These are phyloP conservation scores for Pyrrhosoma nymphula DNA, from an alignment of 2,888 invertebrate genomes.

Conservation along the genomic window DNA sequence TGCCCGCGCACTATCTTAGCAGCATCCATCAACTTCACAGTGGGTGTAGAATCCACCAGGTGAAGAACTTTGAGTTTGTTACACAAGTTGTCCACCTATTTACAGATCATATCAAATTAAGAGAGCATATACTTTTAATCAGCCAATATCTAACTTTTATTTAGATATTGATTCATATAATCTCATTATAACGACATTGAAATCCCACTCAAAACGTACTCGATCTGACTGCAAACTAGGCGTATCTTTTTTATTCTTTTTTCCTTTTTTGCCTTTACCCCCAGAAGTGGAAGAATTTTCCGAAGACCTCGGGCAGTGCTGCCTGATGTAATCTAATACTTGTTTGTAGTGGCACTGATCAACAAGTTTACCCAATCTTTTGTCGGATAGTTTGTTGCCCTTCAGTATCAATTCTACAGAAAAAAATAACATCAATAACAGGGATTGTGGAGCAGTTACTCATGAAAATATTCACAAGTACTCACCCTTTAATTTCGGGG, in stretches of 20 bases:
- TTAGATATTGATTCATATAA: neutral
- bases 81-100: constrained; percentile 71
- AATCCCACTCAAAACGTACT: constrained; percentile 70
- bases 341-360: constrained; percentile 88
- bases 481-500: constrained; percentile 86
- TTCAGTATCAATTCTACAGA: constrained; percentile 85
- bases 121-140: neutral
- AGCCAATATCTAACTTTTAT: neutral
- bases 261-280: constrained; percentile 76
- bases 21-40: constrained; percentile 79
- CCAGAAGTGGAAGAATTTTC: constrained; percentile 73
- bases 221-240: constrained; percentile 71
- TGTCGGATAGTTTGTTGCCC: constrained; percentile 87
- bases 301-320: constrained; percentile 79
- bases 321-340: constrained; percentile 87
- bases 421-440: constrained; percentile 48
- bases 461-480: neutral
- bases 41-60: constrained; percentile 79
- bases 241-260: constrained; percentile 74
- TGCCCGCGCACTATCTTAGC: constrained; percentile 84
- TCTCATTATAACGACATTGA: constrained; percentile 1
- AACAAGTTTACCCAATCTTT: constrained; percentile 86
- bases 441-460: neutral
- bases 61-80: constrained; percentile 77
- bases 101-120: neutral